Evolutionary conservation across 2,888 invertebrate genomes (phyloP).

Genomic region (Slavum lentiscoides): DNA sequence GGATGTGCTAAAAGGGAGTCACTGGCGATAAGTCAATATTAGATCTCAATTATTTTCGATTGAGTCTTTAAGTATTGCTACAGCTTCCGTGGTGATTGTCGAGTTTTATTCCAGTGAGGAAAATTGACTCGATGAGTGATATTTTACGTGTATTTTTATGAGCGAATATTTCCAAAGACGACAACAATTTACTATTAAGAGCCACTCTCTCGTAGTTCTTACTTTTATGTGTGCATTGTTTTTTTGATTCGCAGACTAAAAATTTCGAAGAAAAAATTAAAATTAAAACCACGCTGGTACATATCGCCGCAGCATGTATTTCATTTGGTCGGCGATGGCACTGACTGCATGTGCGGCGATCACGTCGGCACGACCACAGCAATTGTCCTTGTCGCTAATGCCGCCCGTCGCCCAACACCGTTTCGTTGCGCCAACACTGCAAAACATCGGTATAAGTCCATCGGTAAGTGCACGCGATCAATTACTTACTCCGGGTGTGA

Average conservation of each 20-base stretch:
- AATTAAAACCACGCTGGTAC: not conserved
- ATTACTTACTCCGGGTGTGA: not conserved
- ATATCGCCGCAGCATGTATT: conserved; percentile 5
- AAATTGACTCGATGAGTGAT: too few relatives aligned
- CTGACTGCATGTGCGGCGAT: not conserved
- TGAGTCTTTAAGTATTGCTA: too few relatives aligned
- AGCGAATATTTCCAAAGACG: too few relatives aligned
- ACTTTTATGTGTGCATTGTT: not conserved
- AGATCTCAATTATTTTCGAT: too few relatives aligned
- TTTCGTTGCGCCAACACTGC: conserved; percentile 11
- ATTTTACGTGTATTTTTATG: too few relatives aligned
- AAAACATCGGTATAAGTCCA: conserved; percentile 36
- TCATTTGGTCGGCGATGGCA: conserved; percentile 7
- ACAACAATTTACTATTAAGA: too few relatives aligned
- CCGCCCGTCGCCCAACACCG: conserved; percentile 47
- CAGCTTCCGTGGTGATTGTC: too few relatives aligned
- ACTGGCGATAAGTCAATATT: too few relatives aligned
- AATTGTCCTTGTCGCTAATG: conserved; percentile 52
- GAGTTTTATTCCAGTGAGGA: too few relatives aligned
- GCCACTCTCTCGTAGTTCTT: too few relatives aligned
- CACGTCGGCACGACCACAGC: conserved; percentile 36
- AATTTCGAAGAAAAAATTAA: not conserved
- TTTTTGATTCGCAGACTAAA: conserved; percentile 23
- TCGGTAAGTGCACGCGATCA: conserved; percentile 22
- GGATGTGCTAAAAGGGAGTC: too few relatives aligned